These are phyloP conservation scores for Osedax fenrisi DNA, from an alignment of 2,888 invertebrate species.

Conservation along the genomic window DNA sequence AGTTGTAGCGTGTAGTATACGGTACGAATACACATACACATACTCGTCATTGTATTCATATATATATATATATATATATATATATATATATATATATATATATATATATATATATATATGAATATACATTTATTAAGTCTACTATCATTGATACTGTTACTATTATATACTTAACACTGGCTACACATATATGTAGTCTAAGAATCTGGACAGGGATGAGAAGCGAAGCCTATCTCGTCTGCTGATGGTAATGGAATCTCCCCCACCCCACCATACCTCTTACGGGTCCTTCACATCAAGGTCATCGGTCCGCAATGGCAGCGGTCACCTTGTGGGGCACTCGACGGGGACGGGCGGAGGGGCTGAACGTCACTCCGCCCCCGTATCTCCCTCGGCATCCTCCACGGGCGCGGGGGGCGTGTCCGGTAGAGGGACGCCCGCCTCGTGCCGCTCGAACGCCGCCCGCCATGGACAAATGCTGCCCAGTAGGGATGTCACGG, in stretches of 20 bases:
- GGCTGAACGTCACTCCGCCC: neutral
- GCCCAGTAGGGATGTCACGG: slow-evolving; percentile 17
- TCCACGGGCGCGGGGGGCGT: neutral
- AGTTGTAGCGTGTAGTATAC: too few species aligned
- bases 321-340: neutral
- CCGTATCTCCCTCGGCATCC: neutral
- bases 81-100: too few species aligned
- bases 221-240: slow-evolving; percentile 41
- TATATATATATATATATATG: too few species aligned
- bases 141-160: too few species aligned
- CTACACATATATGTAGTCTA: too few species aligned
- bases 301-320: neutral
- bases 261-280: slow-evolving; percentile 38
- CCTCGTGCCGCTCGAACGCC: too few species aligned
- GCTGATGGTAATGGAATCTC: slow-evolving; percentile 38
- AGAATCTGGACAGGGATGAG: slow-evolving; percentile 41
- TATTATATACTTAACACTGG: too few species aligned
- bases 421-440: neutral
- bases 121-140: too few species aligned
- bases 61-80: too few species aligned
- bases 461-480: neutral
- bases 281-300: slow-evolving; percentile 37
- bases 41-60: too few species aligned
- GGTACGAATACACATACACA: too few species aligned
- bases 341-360: neutral